Evolutionary conservation across 2,113 vertebrate species (phyloP).

Genomic region (Protobothrops mucrosquamatus): DNA sequence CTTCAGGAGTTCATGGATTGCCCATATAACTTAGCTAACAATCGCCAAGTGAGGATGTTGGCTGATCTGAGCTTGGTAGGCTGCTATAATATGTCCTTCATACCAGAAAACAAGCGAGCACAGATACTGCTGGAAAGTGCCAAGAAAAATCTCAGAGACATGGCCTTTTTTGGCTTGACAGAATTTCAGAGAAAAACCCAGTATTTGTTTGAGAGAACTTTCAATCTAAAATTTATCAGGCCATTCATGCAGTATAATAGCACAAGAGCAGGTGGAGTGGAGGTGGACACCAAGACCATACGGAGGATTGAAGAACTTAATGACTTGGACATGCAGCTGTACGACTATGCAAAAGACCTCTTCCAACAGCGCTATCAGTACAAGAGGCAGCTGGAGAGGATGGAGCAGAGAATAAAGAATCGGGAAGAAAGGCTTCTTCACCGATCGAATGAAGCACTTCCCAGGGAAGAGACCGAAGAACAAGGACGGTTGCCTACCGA

Average conservation of each 20-base stretch:
- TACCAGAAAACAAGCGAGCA: conserved; percentile 90
- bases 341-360: conserved; percentile 97
- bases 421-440: conserved; percentile 82
- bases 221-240: conserved; percentile 93
- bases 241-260: conserved; percentile 99
- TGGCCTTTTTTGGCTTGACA: conserved; percentile 98
- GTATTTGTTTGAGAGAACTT: conserved; percentile 97
- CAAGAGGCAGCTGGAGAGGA: conserved; percentile 89
- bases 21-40: conserved; percentile 96
- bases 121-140: conserved; percentile 95
- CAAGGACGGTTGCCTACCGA: conserved; percentile 88
- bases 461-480: conserved; percentile 78
- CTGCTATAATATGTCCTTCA: conserved; percentile 99
- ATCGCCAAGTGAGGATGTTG: conserved; percentile 96
- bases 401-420: conserved; percentile 87
- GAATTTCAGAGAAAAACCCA: conserved; percentile 99
- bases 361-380: conserved; percentile 99
- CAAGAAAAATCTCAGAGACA: conserved; percentile 96
- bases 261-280: conserved; percentile 92
- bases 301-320: conserved; percentile 95
- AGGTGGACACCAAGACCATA: conserved; percentile 88
- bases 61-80: conserved; percentile 96
- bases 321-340: conserved; percentile 96
- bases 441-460: conserved; percentile 76
- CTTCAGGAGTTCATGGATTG: conserved; percentile 99